Percentiles rank a stretch among this genome's conserved stretches.
Conservation (phyloP, 2,113 vertebrate species). For the Channa maculata region DNA sequence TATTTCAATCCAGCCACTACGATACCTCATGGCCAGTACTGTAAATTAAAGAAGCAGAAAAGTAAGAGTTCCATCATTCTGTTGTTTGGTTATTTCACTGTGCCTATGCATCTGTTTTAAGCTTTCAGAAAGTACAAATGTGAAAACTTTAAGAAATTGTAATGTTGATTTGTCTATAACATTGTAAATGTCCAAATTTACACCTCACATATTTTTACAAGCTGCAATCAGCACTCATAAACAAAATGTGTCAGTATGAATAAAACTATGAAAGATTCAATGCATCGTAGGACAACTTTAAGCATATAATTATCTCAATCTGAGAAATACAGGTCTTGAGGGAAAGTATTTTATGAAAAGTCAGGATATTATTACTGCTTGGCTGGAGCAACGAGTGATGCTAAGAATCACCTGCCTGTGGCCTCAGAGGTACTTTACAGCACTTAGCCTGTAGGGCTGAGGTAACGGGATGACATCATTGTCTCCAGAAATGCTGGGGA, state of each 20-base stretch:
- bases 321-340: constrained; percentile 59
- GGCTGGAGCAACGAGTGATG: constrained; percentile 68
- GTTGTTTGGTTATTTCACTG: too few relatives aligned
- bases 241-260: constrained; percentile 22
- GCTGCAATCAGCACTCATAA: constrained; percentile 26
- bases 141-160: too few relatives aligned
- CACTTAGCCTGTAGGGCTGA: constrained; percentile 67
- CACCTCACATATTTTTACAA: background rate
- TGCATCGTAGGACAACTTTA: constrained; percentile 28
- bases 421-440: constrained; percentile 74
- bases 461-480: constrained; percentile 81
- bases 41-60: too few relatives aligned
- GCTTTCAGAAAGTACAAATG: too few relatives aligned
- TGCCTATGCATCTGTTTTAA: too few relatives aligned
- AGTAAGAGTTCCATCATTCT: too few relatives aligned
- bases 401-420: constrained; percentile 74
- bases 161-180: too few relatives aligned
- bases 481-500: constrained; percentile 72
- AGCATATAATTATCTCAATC: constrained; percentile 71
- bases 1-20: too few relatives aligned
- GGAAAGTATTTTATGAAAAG: constrained; percentile 69
- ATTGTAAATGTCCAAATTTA: too few relatives aligned
- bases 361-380: constrained; percentile 68
- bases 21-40: too few relatives aligned
- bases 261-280: constrained; percentile 28